These are phyloP conservation scores for Piezodorus guildinii DNA, from an alignment of 1,140 invertebrate species.

Conservation along the genomic window DNA sequence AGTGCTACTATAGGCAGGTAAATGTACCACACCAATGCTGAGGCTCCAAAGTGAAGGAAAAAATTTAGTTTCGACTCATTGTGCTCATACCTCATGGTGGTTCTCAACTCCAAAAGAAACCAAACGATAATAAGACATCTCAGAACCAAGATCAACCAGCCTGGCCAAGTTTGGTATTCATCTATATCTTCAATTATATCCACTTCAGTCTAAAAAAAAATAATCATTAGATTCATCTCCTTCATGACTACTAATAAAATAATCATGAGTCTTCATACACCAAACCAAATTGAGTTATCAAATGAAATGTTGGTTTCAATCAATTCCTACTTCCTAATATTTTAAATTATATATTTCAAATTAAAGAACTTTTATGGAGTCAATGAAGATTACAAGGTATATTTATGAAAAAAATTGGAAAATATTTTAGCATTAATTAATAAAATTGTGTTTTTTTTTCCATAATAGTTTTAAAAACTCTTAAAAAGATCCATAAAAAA, in stretches of 20 bases:
- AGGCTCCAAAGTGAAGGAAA: slow-evolving; percentile 90
- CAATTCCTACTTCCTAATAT: too few species aligned
- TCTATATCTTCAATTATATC: slow-evolving; percentile 93
- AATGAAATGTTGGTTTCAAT: too few species aligned
- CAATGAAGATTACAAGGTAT: too few species aligned
- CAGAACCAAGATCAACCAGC: slow-evolving; percentile 80
- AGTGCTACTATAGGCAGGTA: slow-evolving; percentile 89
- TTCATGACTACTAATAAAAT: background rate
- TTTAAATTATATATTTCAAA: too few species aligned
- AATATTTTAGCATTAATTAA: too few species aligned
- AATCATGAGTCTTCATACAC: too few species aligned
- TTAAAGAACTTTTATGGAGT: too few species aligned
- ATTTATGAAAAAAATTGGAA: too few species aligned
- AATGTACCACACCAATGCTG: slow-evolving; percentile 95
- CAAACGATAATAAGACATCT: slow-evolving; percentile 85
- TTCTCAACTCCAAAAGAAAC: slow-evolving; percentile 85
- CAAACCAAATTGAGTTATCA: too few species aligned
- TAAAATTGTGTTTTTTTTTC: too few species aligned
- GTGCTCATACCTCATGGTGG: slow-evolving; percentile 85
- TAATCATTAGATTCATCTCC: background rate
- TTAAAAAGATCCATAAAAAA: too few species aligned
- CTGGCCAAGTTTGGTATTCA: slow-evolving; percentile 94
- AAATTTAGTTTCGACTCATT: slow-evolving; percentile 84
- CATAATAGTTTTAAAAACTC: too few species aligned
- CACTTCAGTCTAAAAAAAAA: slow-evolving; percentile 70